Evolutionary conservation across 2,113 vertebrate species (phyloP), one percentile per base, ranked within the genome.

Genomic region (Oreochromis aureus): DNA sequence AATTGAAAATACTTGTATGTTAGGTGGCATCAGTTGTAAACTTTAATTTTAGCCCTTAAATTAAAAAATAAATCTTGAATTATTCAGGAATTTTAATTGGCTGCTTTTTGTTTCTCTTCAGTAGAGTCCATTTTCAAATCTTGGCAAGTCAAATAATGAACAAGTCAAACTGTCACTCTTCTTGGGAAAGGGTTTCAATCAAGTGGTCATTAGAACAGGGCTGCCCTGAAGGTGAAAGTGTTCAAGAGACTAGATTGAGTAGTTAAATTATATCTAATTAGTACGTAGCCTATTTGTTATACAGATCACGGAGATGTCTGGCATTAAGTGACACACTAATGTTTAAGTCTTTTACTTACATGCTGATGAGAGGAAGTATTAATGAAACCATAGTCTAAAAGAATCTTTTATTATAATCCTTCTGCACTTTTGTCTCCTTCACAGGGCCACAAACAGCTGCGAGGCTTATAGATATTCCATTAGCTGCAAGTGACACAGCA

Each of bases 401-500:
- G 8, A 6, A 3, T 56, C 11, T 12, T 18, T 56, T 63, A 53
- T 79, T 39, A 69, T 81, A 54, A 88, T 78, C 80, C 82, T 80
- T 87, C 89, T 58, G 86, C 58, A 39, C 51, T 56, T 51, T 83
- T 88, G 30, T 86, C 59, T 88, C 80, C 46, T 66, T 30, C 36
- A 53, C 16, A 44, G 83, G 66, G 80, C 80, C 88, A 80, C 81
- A 81, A 56, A 39, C 7, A 10, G 46, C 71, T 83, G 83, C 30
- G 3, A 81, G 81, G 9, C 15, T 32, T 16, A 88, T 3, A 83
- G 81, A 84, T 71, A 51, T 86, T 86, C 79, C 36, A 92, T 90
- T 85, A 85, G 24, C 88, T 86, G 66, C 66, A 89, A 89, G 84
- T 85, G 87, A 86, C 59, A 71, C 87, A 86, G 80, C 86, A 82